These are phyloP conservation scores for Rhyacichthys aspro DNA, from an alignment of 2,797 vertebrate species.

Conservation along the genomic window DNA sequence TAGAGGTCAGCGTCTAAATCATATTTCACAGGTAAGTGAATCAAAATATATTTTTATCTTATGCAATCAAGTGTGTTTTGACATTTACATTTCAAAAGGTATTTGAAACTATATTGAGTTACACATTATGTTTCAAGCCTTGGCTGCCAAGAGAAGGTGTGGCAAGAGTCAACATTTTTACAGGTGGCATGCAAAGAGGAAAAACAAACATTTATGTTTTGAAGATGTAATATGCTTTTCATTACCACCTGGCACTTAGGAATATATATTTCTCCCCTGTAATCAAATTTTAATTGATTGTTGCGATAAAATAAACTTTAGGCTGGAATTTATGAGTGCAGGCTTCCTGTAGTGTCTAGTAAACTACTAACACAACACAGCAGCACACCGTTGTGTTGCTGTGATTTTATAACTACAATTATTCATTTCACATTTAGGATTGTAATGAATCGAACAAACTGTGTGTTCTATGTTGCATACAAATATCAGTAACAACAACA, in stretches of 20 bases:
- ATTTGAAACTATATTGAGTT: constrained; percentile 9
- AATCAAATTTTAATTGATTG: constrained; percentile 51
- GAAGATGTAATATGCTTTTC: constrained; percentile 40
- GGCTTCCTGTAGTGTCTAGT: constrained; percentile 48
- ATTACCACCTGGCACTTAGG: constrained; percentile 38
- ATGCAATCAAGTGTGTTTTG: not conserved
- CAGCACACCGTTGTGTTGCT: constrained; percentile 10
- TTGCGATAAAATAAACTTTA: constrained; percentile 43
- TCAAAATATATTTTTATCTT: constrained; percentile 4
- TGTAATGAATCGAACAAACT: constrained; percentile 12
- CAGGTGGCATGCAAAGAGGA: constrained; percentile 26
- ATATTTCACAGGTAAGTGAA: constrained; percentile 9
- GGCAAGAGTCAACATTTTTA: constrained; percentile 34
- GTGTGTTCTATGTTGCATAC: constrained; percentile 15
- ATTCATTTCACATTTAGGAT: constrained; percentile 27
- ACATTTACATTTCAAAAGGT: constrained; percentile 11
- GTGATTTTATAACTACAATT: constrained; percentile 27
- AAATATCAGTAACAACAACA: constrained; percentile 21
- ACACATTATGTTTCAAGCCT: not conserved
- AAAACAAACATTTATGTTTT: constrained; percentile 48
- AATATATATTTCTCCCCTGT: constrained; percentile 30
- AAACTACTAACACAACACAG: constrained; percentile 23
- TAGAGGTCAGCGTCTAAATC: not conserved
- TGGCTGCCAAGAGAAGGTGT: constrained; percentile 1
- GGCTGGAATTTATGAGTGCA: constrained; percentile 43